Percentiles rank a stretch among this genome's conserved stretches.
These are phyloP conservation scores for Caenorhabditis doughertyi DNA, from an alignment of 2,888 invertebrate genomes.

Conservation along the genomic window DNA sequence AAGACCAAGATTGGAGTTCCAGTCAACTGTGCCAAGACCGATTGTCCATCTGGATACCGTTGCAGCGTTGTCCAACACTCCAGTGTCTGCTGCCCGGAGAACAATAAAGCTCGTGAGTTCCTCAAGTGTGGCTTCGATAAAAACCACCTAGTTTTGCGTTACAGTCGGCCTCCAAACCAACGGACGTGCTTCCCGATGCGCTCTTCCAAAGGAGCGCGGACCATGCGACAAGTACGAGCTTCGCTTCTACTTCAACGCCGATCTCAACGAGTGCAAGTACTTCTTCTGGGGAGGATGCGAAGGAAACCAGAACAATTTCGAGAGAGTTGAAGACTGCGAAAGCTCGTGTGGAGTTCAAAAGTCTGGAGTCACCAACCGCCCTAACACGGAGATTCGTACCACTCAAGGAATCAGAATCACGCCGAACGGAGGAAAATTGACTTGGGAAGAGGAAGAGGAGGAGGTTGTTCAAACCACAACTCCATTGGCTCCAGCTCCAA, in stretches of 20 bases:
- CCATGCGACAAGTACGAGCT: slow-evolving; percentile 82
- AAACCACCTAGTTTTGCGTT: not conserved
- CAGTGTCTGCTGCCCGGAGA: slow-evolving; percentile 80
- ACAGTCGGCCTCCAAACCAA: slow-evolving; percentile 70
- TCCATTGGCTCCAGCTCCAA: slow-evolving; percentile 36
- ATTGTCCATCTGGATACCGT: slow-evolving; percentile 79
- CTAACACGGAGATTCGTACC: slow-evolving; percentile 62
- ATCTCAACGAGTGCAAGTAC: slow-evolving; percentile 81
- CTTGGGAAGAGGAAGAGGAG: slow-evolving; percentile 46
- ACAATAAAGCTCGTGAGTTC: slow-evolving; percentile 67
- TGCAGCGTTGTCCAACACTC: slow-evolving; percentile 76
- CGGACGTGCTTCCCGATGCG: slow-evolving; percentile 65
- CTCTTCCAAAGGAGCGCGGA: slow-evolving; percentile 81
- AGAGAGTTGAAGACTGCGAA: slow-evolving; percentile 69
- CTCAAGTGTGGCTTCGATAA: not conserved
- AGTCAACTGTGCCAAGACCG: slow-evolving; percentile 78
- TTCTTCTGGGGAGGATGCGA: slow-evolving; percentile 83
- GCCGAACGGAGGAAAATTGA: slow-evolving; percentile 53
- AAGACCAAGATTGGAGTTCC: slow-evolving; percentile 73
- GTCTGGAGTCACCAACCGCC: slow-evolving; percentile 52
- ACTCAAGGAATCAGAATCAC: slow-evolving; percentile 69
- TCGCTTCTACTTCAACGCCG: slow-evolving; percentile 77
- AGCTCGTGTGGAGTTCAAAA: slow-evolving; percentile 62
- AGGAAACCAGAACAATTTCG: slow-evolving; percentile 82
- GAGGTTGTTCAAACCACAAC: slow-evolving; percentile 29